Evolutionary conservation across 2,888 invertebrate genomes (phyloP).

Genomic region (Drosophila percnosoma): DNA sequence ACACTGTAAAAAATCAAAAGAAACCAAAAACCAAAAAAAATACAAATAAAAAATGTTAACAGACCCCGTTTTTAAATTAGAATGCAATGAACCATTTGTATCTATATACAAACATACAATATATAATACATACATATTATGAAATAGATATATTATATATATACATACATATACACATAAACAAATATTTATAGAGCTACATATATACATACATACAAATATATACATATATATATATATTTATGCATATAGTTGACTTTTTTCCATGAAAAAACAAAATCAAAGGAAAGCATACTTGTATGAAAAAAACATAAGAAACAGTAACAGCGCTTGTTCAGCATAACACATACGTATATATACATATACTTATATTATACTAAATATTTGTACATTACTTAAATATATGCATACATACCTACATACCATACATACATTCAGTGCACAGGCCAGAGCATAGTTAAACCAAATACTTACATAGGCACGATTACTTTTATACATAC

Average conservation of each 20-base stretch:
- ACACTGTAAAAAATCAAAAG: constrained; percentile 41
- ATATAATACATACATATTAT: constrained; percentile 20
- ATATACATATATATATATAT: constrained; percentile 45
- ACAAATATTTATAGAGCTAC: constrained; percentile 32
- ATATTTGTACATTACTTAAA: constrained; percentile 54
- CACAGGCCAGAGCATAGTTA: background rate
- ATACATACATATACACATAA: constrained; percentile 3
- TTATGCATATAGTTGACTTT: constrained; percentile 69
- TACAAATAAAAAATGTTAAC: constrained; percentile 13
- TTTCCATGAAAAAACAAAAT: constrained; percentile 69
- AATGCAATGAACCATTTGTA: constrained; percentile 33
- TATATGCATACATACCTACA: constrained; percentile 26
- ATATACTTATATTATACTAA: constrained; percentile 16
- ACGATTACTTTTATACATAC: background rate
- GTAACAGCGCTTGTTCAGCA: constrained; percentile 47
- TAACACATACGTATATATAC: constrained; percentile 25
- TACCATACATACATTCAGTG: background rate
- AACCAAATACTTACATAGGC: background rate
- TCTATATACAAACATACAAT: constrained; percentile 26
- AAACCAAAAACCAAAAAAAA: background rate
- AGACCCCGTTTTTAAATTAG: constrained; percentile 49
- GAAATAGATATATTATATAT: constrained; percentile 10
- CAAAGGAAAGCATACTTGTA: constrained; percentile 15
- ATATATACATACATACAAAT: constrained; percentile 20
- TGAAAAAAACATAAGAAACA: constrained; percentile 14